Percentiles rank a stretch among this genome's conserved stretches.
Conservation (phyloP, 2,888 invertebrate species). For the Drepana falcataria region DNA sequence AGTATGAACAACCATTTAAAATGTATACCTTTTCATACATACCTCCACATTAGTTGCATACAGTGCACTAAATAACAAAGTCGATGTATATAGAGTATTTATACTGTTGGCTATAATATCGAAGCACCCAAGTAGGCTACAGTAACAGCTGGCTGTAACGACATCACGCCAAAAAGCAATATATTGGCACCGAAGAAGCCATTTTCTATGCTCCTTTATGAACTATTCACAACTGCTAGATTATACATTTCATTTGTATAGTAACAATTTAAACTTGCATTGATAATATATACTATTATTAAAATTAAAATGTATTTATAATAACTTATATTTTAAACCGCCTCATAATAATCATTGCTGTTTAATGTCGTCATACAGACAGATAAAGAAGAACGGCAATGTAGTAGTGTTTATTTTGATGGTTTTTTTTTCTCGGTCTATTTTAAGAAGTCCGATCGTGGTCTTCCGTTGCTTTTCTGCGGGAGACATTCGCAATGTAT, state of each 20-base stretch:
- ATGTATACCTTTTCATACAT: not conserved
- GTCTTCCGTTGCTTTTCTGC: too few species aligned
- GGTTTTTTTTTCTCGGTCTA: too few species aligned
- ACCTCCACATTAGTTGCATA: slow-evolving; percentile 21
- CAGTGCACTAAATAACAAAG: slow-evolving; percentile 29
- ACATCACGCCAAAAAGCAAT: slow-evolving; percentile 74
- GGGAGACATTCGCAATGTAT: too few species aligned
- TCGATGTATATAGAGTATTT: slow-evolving; percentile 53
- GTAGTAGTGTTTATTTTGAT: too few species aligned
- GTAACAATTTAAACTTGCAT: not conserved
- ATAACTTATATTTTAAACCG: too few species aligned
- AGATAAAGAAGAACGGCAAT: too few species aligned
- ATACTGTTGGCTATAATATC: slow-evolving; percentile 55
- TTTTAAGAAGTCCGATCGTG: too few species aligned
- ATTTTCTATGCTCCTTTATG: slow-evolving; percentile 48
- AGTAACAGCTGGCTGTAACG: slow-evolving; percentile 69
- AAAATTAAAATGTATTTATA: too few species aligned
- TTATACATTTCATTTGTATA: not conserved
- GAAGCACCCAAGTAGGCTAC: slow-evolving; percentile 57
- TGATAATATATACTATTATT: too few species aligned
- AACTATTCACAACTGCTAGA: not conserved
- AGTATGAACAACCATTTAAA: not conserved
- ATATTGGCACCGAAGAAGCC: slow-evolving; percentile 70
- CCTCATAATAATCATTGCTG: too few species aligned
- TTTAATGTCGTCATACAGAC: too few species aligned